Percentiles rank a stretch among this genome's conserved stretches.
These are phyloP conservation scores for Drosophila ficusphila DNA, from an alignment of 1,140 invertebrate species.

Conservation along the genomic window DNA sequence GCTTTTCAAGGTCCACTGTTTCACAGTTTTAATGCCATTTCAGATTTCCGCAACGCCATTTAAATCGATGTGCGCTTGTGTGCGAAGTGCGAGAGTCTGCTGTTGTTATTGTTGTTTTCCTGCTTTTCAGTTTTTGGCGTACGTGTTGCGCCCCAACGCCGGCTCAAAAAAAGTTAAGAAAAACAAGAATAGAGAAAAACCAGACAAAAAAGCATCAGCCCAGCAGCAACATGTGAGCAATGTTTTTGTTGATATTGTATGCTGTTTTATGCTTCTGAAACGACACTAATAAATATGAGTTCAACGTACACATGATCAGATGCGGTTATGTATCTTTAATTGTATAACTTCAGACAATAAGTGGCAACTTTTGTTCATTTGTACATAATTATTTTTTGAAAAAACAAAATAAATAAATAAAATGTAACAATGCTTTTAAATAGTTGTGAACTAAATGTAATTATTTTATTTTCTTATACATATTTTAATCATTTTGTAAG, in stretches of 20 bases:
- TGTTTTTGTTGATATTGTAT: slow-evolving; percentile 6
- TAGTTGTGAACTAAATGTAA: too few species aligned
- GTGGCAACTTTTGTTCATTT: too few species aligned
- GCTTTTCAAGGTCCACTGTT: slow-evolving; percentile 50
- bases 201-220: neutral
- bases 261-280: neutral
- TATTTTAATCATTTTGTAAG: too few species aligned
- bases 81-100: neutral
- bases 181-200: slow-evolving; percentile 5
- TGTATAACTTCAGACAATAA: too few species aligned
- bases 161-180: slow-evolving; percentile 26
- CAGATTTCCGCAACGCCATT: slow-evolving; percentile 78
- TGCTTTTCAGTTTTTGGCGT: slow-evolving; percentile 53
- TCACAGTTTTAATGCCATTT: slow-evolving; percentile 29
- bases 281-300: neutral
- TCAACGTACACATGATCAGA: too few species aligned
- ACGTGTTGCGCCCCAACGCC: slow-evolving; percentile 68
- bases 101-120: slow-evolving; percentile 32
- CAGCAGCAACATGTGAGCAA: slow-evolving; percentile 10
- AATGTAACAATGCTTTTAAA: too few species aligned
- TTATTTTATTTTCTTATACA: too few species aligned
- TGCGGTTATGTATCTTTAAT: too few species aligned
- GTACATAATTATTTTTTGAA: too few species aligned
- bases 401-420: too few species aligned
- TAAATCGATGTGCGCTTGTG: slow-evolving; percentile 29